Evolutionary conservation across 2,888 invertebrate genomes (phyloP).

Genomic region (Cylindroiulus punctatus): DNA sequence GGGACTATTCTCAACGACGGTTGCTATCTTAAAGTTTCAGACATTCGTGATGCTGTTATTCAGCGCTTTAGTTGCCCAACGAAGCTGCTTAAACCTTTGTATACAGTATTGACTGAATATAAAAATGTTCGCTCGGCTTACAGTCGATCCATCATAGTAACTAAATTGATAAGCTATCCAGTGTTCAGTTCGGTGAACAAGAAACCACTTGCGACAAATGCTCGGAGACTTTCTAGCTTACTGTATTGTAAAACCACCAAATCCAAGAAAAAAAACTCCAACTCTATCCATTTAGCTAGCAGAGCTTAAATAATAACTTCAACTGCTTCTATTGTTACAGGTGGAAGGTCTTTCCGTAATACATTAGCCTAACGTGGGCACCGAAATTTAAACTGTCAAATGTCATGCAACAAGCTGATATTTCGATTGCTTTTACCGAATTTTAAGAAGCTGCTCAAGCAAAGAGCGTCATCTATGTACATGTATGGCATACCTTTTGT

Average conservation of each 20-base stretch:
- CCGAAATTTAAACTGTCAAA: background rate
- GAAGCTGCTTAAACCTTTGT: background rate
- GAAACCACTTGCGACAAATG: background rate
- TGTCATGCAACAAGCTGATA: background rate
- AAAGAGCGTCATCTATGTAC: too few relatives aligned
- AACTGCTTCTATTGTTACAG: background rate
- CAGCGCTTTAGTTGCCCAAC: background rate
- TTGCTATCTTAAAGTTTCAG: slow-evolving; percentile 29
- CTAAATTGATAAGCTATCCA: background rate
- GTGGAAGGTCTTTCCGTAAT: background rate
- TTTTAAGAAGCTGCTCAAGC: background rate
- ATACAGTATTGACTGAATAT: background rate
- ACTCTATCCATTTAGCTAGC: background rate
- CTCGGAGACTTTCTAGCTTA: background rate
- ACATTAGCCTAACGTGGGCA: background rate
- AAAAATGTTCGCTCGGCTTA: background rate
- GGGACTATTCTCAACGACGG: background rate
- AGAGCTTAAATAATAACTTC: background rate
- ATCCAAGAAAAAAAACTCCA: background rate
- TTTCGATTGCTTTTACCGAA: background rate
- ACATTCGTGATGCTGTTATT: background rate
- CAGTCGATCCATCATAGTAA: slow-evolving; percentile 2
- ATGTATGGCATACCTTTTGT: too few relatives aligned
- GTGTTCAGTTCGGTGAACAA: background rate
- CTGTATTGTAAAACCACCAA: background rate